These are phyloP conservation scores for Temnothorax curvispinosus DNA, from an alignment of 1,140 invertebrate species.

Conservation along the genomic window DNA sequence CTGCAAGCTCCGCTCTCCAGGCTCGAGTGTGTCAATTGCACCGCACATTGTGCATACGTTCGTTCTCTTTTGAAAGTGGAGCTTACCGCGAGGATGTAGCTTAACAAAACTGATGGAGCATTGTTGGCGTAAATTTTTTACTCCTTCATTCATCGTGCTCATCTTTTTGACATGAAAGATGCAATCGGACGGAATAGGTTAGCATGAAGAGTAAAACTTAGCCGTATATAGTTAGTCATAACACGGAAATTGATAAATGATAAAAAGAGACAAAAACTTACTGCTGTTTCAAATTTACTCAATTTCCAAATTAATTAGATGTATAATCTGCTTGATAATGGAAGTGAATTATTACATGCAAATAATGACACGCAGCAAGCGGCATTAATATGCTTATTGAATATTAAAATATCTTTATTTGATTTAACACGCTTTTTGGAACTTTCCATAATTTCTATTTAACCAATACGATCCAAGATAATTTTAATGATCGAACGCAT, in stretches of 20 bases:
- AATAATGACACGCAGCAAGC: background rate
- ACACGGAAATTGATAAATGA: conserved; percentile 3
- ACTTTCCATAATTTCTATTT: background rate
- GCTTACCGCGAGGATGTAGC: background rate
- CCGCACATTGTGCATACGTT: conserved; percentile 24
- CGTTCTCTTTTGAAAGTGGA: background rate
- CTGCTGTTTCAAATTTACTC: background rate
- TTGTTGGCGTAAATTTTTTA: conserved; percentile 13
- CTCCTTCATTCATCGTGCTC: background rate
- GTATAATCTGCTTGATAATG: background rate
- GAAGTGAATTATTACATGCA: background rate
- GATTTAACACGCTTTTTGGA: background rate
- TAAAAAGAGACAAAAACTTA: background rate
- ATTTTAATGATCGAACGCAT: conserved; percentile 1
- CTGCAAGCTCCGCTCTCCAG: conserved; percentile 61
- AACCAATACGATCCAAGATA: background rate
- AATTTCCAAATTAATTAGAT: background rate
- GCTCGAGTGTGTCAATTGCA: conserved; percentile 51
- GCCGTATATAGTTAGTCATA: background rate
- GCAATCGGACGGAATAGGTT: background rate
- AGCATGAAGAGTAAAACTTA: conserved; percentile 2
- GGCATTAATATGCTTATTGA: background rate
- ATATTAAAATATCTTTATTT: background rate
- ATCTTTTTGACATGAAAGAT: background rate
- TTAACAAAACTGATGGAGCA: background rate